These are phyloP conservation scores for Bergia sp. DNA, from an alignment of 92 coral and sea anemone genomes.

Conservation along the genomic window DNA sequence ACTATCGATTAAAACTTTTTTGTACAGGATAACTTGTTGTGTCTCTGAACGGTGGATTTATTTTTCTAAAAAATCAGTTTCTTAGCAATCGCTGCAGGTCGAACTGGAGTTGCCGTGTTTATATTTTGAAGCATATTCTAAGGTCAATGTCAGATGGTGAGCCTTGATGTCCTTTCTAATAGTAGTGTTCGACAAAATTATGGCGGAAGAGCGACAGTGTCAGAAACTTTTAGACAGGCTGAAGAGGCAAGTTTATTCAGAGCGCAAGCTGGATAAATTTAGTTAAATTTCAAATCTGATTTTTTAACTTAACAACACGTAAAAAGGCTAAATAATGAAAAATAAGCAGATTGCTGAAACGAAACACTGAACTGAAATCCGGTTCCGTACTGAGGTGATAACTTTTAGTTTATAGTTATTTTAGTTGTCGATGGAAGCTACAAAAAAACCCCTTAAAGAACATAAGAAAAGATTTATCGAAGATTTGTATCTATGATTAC, in stretches of 20 bases:
- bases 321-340: neutral
- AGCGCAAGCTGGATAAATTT: conserved; percentile 10
- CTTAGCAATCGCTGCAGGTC: neutral
- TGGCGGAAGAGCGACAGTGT: conserved; percentile 1
- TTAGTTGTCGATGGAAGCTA: neutral
- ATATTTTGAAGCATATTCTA: neutral
- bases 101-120: neutral
- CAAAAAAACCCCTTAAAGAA: neutral
- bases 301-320: neutral
- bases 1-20: too few species aligned
- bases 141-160: neutral
- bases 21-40: too few species aligned
- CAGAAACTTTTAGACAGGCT: neutral
- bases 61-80: too few species aligned
- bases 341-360: too few species aligned
- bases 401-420: too few species aligned
- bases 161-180: neutral
- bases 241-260: conserved; percentile 2
- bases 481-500: too few species aligned
- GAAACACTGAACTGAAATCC: neutral
- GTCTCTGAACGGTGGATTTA: too few species aligned
- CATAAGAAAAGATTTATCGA: neutral
- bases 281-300: neutral
- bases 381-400: neutral
- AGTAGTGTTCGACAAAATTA: neutral